Evolutionary conservation across 2,797 vertebrate genomes (phyloP), one percentile per base, ranked within the genome.

Genomic region (Oryzias sinensis): DNA sequence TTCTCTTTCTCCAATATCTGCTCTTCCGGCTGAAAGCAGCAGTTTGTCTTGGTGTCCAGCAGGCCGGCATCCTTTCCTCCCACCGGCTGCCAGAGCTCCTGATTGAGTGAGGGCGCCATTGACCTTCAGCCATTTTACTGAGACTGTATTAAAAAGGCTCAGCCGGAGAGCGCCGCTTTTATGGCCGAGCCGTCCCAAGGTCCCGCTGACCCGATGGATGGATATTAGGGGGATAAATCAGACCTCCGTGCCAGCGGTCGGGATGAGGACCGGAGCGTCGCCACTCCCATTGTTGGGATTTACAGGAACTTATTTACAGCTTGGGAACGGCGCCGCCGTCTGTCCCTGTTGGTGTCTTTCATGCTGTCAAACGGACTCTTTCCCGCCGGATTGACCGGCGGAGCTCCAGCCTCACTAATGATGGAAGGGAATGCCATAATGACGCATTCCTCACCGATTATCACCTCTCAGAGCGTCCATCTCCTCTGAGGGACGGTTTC

Each of bases 201-300:
- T 89, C 84, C 82, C 76, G 44, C 79, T 84, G 84, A 87, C 84
- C 86, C 81, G 84, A 84, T 74, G 77, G 84, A 83, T 75, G 77
- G 84, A 83, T 89, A 88, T 89, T 88, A 88, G 73, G 44, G 72
- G 87, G 82, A 91, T 91, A 88, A 90, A 91, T 91, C 87, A 88
- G 81, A 85, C 81, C 74, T 89, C 77, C 71, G 80, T 83, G 82
- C 80, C 84, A 82, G 78, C 81, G 76, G 65, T 46, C 14, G 59
- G 66, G 71, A 56, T 64, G n/a, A 62, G 45, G 60, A 50, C 40
- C 0, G 14, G 41, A 25, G 46, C 20, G 37, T 42, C 20, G 61
- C 15, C 2, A 5, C 33, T 50, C 37, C 54, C 47, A 51, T 48
- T 52, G 25, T 50, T 43, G 51, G 49, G 22, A 47, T 61, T 60